Evolutionary conservation across 2,797 vertebrate genomes (phyloP), one percentile per base, ranked within the genome.

Genomic region (Taenioides sp.): DNA sequence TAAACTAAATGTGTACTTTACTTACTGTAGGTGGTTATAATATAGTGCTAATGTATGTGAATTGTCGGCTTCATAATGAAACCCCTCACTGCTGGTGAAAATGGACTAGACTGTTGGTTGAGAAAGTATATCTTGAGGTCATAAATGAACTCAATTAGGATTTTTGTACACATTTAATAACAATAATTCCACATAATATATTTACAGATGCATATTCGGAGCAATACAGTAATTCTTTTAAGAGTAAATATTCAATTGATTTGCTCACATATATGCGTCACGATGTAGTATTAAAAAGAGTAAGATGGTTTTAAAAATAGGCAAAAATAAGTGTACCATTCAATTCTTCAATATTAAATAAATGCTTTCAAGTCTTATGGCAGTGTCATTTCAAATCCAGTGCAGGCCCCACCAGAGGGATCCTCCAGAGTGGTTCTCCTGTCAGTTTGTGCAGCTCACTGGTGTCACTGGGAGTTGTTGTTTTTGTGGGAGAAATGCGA

Each of bases 401-500:
- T 81, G 87, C 86, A 87, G 79, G 75, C 75, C 68, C 66, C 57
- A 82, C 84, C 65, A 66, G 75, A 80, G 83, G 82, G 73, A 87
- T 75, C 88, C 87, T 85, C 37, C 18, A 65, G 75, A 84, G 84
- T 68, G 77, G 82, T 72, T 71, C 76, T 59, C 71, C 86, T 52
- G n/a, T 82, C 81, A 83, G 82, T 80, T 76, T 80, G 73, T 78
- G 82, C 73, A 23, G 60, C 76, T 70, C 80, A 37, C 34, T 37
- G 11, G 54, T n/a, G 87, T 93, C 91, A 94, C 86, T 92, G 86
- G 90, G 93, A 94, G 81, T 93, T 93, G 82, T 95, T 92, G 77
- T 87, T 93, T 90, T 95, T 92, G 55, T 57, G 73, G 47, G 89
- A 91, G 91, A 95, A 98, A 93, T 99, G 98, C 83, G 93, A 96